Base-by-base conservation (phyloP, 2,888 invertebrate species). In the Eupithecia vulgata region DNA sequence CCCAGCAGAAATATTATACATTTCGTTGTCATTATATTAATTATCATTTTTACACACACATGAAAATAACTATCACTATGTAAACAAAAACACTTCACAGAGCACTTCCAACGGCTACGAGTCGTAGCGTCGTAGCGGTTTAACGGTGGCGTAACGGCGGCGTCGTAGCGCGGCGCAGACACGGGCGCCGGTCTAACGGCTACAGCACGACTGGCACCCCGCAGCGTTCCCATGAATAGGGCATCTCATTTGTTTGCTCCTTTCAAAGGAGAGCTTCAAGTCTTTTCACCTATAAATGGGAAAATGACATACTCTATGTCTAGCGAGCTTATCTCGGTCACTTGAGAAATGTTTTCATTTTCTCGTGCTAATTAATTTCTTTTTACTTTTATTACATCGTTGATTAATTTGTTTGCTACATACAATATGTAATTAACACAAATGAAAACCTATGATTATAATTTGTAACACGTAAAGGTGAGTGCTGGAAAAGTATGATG, bases 241-340 rank as follows among this genome's bases (percentile, higher is more conserved):
- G 82, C 84, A 84, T 84, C 84, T 84, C 84, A 84, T 87, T 84
- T 86, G 87, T 87, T 87, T 87, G 84, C 84, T 85, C 82, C 83
- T 83, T 85, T 84, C 83, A 84, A 86, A 86, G 81, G 82, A 81
- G 85, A 82, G 82, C 82, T 83, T 81, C 81, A 78, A 81, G 76
- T 82, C 84, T 81, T 85, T 87, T 85, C 83, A 84, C 79, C 81
- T 70, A 80, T 79, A 81, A 82, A 83, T 82, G 68, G 73, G 68
- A 74, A 76, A 76, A 79, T 70, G 62, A 13, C 64, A 37, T 67
- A 68, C 70, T 62, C 68, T 75, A 76, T 68, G 74, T 70, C 73
- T 77, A 68, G 73, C 72, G 68, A 62, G 68, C 74, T 72, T 72
- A 76, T 74, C 76, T 73, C 70, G 76, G 76, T 69, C 73, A 72